Conservation (phyloP, 1,140 invertebrate genomes). For the Drosophila teissieri region DNA sequence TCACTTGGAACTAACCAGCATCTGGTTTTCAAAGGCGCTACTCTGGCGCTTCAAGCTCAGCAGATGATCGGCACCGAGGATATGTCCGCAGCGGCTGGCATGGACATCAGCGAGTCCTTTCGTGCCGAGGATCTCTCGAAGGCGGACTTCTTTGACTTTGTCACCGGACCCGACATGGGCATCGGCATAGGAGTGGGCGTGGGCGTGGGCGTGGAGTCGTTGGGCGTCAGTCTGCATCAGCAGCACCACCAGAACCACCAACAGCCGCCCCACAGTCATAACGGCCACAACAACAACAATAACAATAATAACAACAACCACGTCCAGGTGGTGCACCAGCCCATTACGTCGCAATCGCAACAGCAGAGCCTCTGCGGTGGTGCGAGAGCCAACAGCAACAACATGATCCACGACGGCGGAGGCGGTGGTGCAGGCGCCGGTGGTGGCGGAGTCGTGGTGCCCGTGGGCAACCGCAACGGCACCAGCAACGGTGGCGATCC, state of each 20-base stretch:
- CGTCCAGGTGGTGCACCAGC: conserved; percentile 49
- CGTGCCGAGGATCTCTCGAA: conserved; percentile 90
- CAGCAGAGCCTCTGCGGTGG: conserved; percentile 59
- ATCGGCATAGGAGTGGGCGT: conserved; percentile 83
- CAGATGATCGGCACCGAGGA: conserved; percentile 84
- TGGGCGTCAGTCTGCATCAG: conserved; percentile 51
- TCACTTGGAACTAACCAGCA: not conserved
- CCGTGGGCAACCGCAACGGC: conserved; percentile 70
- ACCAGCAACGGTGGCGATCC: conserved; percentile 74
- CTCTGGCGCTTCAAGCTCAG: conserved; percentile 67
- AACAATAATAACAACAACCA: conserved; percentile 43
- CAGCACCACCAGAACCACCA: conserved; percentile 49
- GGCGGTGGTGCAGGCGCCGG: conserved; percentile 29
- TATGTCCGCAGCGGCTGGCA: conserved; percentile 85
- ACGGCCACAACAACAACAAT: conserved; percentile 32
- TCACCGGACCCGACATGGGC: conserved; percentile 89
- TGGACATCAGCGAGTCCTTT: conserved; percentile 93
- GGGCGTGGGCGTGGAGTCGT: conserved; percentile 51
- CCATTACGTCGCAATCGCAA: conserved; percentile 38
- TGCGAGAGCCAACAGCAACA: conserved; percentile 59
- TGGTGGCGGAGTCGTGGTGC: conserved; percentile 46
- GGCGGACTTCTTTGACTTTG: conserved; percentile 94
- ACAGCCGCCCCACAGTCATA: conserved; percentile 63
- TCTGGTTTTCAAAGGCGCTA: conserved; percentile 29
- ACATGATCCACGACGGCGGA: conserved; percentile 71